These are phyloP conservation scores for Scaptomyza caliginosa DNA, from an alignment of 2,888 invertebrate genomes.

Conservation along the genomic window DNA sequence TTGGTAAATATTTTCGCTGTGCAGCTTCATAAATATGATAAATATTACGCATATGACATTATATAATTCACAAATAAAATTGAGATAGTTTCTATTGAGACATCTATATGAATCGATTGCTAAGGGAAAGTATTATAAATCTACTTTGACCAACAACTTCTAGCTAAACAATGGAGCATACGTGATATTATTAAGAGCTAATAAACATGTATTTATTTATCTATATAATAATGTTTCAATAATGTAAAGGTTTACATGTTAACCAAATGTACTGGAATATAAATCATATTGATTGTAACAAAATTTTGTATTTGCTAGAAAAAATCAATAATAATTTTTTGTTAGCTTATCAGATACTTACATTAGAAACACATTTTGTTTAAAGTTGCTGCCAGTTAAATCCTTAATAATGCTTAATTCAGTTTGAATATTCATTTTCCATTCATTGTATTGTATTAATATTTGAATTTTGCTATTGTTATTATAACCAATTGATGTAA, in stretches of 20 bases:
- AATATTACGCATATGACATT: conserved; percentile 18
- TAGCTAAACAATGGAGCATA: conserved; percentile 65
- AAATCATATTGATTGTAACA: not conserved
- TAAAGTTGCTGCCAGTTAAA: conserved; percentile 9
- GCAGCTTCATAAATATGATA: conserved; percentile 12
- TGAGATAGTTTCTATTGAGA: not conserved
- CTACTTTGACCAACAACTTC: conserved; percentile 2
- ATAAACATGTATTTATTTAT: not conserved
- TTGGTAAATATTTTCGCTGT: conserved; percentile 60
- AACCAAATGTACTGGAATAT: not conserved
- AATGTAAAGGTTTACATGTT: not conserved
- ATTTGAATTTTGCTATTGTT: conserved; percentile 5
- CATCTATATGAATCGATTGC: not conserved
- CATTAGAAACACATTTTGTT: conserved; percentile 41
- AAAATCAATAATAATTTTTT: conserved; percentile 18
- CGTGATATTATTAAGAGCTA: conserved; percentile 32
- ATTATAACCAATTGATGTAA: not conserved
- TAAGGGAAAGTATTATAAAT: not conserved
- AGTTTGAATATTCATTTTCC: conserved; percentile 21
- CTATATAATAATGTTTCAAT: conserved; percentile 12
- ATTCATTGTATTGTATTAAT: conserved; percentile 4
- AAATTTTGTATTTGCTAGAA: not conserved
- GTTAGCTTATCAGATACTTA: conserved; percentile 41
- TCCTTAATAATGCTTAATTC: not conserved
- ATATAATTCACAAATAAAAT: not conserved